phyloP scores from a whole-genome alignment of 2,113 vertebrate species.

The Alosa alosa region DNA sequence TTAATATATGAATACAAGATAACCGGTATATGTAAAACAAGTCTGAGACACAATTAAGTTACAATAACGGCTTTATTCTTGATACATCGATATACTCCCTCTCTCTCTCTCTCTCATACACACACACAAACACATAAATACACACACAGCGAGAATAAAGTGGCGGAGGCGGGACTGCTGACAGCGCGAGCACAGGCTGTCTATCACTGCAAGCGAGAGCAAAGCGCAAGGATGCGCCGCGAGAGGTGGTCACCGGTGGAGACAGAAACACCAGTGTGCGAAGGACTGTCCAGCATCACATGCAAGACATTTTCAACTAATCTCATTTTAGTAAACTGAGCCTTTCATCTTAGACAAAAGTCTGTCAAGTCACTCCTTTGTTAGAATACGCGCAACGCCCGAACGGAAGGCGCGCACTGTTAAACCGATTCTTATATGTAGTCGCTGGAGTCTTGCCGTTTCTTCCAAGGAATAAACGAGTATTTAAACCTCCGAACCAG shows the following conservation, averaged over 20 bases:
- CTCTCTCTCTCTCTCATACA: background rate
- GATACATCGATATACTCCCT: background rate
- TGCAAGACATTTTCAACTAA: background rate
- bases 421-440: background rate
- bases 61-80: background rate
- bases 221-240: slow-evolving; percentile 31
- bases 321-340: background rate
- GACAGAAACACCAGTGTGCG: background rate
- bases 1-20: background rate
- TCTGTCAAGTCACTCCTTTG: background rate
- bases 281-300: background rate
- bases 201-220: slow-evolving; percentile 6
- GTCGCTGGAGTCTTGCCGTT: background rate
- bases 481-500: background rate
- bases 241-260: background rate
- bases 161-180: slow-evolving; percentile 30
- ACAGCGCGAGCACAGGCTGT: slow-evolving; percentile 15
- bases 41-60: background rate
- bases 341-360: background rate
- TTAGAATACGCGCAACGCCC: background rate
- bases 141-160: slow-evolving; percentile 3
- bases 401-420: background rate
- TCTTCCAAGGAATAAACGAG: background rate
- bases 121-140: background rate
- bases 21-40: background rate